Evolutionary conservation across 2,888 invertebrate genomes (phyloP).

Genomic region (Lysandra coridon): DNA sequence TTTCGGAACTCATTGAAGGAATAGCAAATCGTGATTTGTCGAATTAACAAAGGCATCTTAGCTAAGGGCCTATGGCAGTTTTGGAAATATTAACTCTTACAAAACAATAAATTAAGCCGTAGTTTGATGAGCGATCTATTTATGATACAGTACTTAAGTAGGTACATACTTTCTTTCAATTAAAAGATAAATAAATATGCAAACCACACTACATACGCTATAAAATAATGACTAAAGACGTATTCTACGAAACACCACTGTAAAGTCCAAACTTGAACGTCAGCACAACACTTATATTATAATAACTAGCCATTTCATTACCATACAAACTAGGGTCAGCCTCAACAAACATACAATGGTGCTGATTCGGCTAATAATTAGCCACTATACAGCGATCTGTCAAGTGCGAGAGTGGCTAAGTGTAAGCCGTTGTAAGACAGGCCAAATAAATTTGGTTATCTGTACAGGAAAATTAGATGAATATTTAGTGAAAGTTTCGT

Average conservation of each 20-base stretch:
- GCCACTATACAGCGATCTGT: constrained; percentile 40
- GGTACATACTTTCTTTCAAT: no score
- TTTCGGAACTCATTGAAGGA: no score
- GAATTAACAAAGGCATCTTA: no score
- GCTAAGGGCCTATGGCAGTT: no score
- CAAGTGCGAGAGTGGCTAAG: constrained; percentile 7
- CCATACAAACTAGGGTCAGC: constrained; percentile 58
- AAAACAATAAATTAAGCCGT: no score
- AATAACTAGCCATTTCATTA: constrained; percentile 44
- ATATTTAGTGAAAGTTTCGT: constrained; percentile 14
- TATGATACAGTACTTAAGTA: no score
- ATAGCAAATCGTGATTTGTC: no score
- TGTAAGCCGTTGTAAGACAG: constrained; percentile 34
- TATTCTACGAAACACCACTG: not conserved
- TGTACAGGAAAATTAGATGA: constrained; percentile 6
- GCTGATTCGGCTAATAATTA: constrained; percentile 52
- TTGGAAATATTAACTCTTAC: no score
- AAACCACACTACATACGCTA: not conserved
- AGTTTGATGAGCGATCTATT: no score
- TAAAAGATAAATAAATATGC: no score
- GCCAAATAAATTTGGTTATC: not conserved
- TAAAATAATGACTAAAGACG: not conserved
- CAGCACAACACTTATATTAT: constrained; percentile 28
- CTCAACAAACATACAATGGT: constrained; percentile 56
- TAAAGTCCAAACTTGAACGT: constrained; percentile 26